These are phyloP conservation scores for Neomorphus geoffroyi DNA, from an alignment of 2,797 vertebrate genomes.

Conservation along the genomic window DNA sequence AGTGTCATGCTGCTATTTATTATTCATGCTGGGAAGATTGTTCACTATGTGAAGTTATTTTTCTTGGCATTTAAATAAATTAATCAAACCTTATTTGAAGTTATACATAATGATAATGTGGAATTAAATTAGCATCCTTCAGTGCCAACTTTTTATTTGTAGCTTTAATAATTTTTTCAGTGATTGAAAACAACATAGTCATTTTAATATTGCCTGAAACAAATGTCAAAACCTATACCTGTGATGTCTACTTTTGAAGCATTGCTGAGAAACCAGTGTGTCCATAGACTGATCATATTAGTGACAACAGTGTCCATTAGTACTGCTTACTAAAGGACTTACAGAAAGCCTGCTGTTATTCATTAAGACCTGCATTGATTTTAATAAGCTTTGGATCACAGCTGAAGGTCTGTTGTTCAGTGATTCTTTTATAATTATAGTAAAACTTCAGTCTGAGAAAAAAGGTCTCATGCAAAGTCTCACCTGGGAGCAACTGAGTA, in stretches of 20 bases:
- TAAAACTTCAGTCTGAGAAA: not conserved
- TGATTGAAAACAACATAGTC: not conserved
- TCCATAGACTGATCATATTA: not conserved
- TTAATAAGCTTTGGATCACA: not conserved
- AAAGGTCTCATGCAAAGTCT: not conserved
- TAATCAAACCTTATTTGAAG: slow-evolving; percentile 5
- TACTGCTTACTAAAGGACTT: not conserved
- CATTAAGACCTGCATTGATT: not conserved
- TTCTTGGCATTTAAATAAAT: slow-evolving; percentile 19
- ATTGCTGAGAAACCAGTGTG: not conserved
- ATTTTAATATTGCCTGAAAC: not conserved
- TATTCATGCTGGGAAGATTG: not conserved
- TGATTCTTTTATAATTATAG: not conserved
- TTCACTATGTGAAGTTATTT: slow-evolving; percentile 15
- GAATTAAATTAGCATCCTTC: slow-evolving; percentile 1
- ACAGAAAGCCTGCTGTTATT: not conserved
- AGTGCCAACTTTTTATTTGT: not conserved
- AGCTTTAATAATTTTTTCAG: not conserved
- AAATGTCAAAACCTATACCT: not conserved
- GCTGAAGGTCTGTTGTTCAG: not conserved
- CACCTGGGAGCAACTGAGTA: not conserved
- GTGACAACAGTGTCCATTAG: not conserved
- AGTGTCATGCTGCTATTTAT: not conserved
- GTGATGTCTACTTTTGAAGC: not conserved
- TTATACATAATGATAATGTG: not conserved